Evolutionary conservation across 2,797 vertebrate species (phyloP), one percentile per base, ranked within the genome.

Genomic region (Amblyraja radiata): DNA sequence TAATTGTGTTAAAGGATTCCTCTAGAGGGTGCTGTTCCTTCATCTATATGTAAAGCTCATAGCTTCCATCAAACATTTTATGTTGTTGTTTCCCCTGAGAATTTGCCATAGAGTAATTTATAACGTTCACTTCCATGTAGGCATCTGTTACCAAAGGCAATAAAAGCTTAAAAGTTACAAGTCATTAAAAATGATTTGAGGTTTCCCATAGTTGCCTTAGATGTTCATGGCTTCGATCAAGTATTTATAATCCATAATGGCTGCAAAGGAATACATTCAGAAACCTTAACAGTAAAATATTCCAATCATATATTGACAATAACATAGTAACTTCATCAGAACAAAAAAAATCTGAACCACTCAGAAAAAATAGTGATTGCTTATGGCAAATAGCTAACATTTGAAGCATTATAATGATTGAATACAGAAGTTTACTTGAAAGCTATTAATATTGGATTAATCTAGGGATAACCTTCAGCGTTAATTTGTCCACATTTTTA

Each of bases 1-100:
- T 28, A 28, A 16, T 54, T 21, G 28, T 74, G 6, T 25, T 39
- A 73, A 74, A 74, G 73, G 71, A 71, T 74, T 76, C 90, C 90
- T 76, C 71, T 58, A 92, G 90, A 92, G 90, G 90, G 90, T 92
- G 90, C 90, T 92, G 39, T 92, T 73, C 90, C 32, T 92, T 73
- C 90, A 92, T 91, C 88, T 46, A 73, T 91, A 71, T 46, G 68
- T 11, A 91, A 39, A 91, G 68, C 10, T 32, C 39, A 23, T 90
- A 39, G 2, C 46, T 39, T 36, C 61, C 88, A 0, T 0, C 10
- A 23, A 32, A 18, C 61, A 88, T 36, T 68, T n/a, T 65, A n/a
- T 10, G 61, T 65, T 65, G 58, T 63, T 90, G 46, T 46, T 46
- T 68, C 63, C 61, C 68, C 63, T 68, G 32, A 90, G 25, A n/a